Conservation (phyloP, 2,888 invertebrate genomes). For the Drosophila tripunctata region DNA sequence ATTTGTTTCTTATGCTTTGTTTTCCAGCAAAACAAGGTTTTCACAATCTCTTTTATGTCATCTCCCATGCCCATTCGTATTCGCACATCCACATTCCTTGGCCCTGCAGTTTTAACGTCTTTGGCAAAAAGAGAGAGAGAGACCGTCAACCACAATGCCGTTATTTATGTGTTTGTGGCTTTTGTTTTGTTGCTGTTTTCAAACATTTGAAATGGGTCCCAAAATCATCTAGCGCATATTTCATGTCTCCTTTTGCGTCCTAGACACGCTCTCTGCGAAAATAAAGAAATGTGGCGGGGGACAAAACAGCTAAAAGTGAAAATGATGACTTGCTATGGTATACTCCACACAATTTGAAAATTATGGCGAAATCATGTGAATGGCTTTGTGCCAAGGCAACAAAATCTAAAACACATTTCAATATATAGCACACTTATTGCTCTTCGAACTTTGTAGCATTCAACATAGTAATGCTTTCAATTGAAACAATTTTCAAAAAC, state of each 20-base stretch:
- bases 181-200: slow-evolving; percentile 63
- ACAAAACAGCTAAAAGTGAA: slow-evolving; percentile 13
- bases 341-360: slow-evolving; percentile 49
- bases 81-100: background rate
- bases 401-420: slow-evolving; percentile 2
- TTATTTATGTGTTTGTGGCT: slow-evolving; percentile 71
- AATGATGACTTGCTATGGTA: slow-evolving; percentile 37
- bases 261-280: slow-evolving; percentile 1
- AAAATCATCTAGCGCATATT: slow-evolving; percentile 13
- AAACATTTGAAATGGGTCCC: slow-evolving; percentile 66
- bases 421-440: background rate
- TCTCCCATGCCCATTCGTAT: slow-evolving; percentile 20
- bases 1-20: slow-evolving; percentile 37
- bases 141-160: slow-evolving; percentile 62
- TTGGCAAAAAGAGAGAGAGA: slow-evolving; percentile 46
- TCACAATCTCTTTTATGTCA: slow-evolving; percentile 68
- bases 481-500: background rate
- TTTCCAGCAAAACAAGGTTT: slow-evolving; percentile 22
- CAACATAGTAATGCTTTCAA: background rate
- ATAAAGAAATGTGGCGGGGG: slow-evolving; percentile 12
- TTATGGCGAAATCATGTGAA: slow-evolving; percentile 55
- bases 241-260: slow-evolving; percentile 3
- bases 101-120: slow-evolving; percentile 44
- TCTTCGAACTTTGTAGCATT: background rate
- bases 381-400: slow-evolving; percentile 16